Base-by-base conservation (phyloP, 2,888 invertebrate genomes). In the Clunio marinus region DNA sequence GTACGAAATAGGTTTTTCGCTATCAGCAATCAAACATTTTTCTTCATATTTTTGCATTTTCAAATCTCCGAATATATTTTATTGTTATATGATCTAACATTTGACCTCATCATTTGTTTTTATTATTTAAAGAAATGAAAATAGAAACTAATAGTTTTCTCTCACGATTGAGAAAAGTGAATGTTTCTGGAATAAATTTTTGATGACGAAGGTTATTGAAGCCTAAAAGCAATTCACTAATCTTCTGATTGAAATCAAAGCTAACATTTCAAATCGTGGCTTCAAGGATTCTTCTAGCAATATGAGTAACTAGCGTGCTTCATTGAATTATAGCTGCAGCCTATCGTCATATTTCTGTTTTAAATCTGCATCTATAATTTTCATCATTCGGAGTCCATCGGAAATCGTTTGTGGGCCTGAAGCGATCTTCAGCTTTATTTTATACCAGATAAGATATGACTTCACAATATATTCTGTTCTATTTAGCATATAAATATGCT, bases 251-350 rank as follows among this genome's bases (percentile, higher is more conserved):
- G 17, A 22, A 55, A 55, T 55, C 55, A 10, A 45, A 45, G 15
- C 45, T 17, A 45, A 45, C 45, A 45, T 45, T 45, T 32, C 4
- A 45, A 7, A 25, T 15, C 55, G 22, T 8, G 20, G 5, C 1
- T 55, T 55, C 55, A 55, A 55, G 55, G 55, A 55, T 55, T 20
- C 17, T 17, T 20, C n/a, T n/a, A n/a, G n/a, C n/a, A n/a, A n/a
- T 46, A 20, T 10, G 46, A 46, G 35, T 32, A 8, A 32, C 35
- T 32, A 32, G 35, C 35, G 35, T 32, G 35, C 35, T 13, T 32
- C 35, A 13, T 8, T 32, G 35, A 32, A 32, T 32, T 32, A 13
- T 13, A 32, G 35, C 35, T 13, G 35, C 13, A 8, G 45, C 45
- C 4, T 45, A 45, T 7, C 45, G 45, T 45, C 45, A 45, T 45